Conservation (phyloP, 2,113 vertebrate genomes). For the Panthera leo region DNA sequence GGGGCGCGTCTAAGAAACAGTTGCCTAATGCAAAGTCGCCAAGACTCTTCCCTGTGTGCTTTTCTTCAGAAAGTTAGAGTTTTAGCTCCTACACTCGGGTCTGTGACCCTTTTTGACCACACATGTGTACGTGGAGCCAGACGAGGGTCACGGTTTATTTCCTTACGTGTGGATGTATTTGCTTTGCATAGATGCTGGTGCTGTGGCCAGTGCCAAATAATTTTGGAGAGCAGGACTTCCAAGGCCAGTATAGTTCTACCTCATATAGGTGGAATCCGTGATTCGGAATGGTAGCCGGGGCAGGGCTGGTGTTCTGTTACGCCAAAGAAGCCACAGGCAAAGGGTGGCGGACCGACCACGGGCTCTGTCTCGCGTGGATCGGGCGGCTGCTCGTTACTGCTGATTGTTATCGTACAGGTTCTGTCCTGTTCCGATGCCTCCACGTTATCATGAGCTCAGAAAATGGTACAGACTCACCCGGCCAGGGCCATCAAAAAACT, state of each 20-base stretch:
- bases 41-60: background rate
- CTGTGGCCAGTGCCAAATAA: no score
- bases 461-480: rapidly evolving
- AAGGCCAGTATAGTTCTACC: rapidly evolving
- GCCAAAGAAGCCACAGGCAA: background rate
- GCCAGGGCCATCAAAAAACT: no score
- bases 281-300: rapidly evolving
- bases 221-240: background rate
- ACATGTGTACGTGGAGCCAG: rapidly evolving
- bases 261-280: background rate
- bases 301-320: background rate
- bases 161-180: background rate
- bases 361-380: rapidly evolving
- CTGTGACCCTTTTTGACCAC: background rate
- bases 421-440: rapidly evolving
- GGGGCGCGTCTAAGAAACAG: background rate
- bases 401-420: background rate
- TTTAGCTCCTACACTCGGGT: background rate
- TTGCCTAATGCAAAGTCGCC: background rate
- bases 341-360: background rate
- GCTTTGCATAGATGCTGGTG: background rate
- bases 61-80: background rate
- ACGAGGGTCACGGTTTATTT: background rate
- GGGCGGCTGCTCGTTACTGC: background rate
- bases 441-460: background rate